Base-by-base conservation (phyloP, 2,797 vertebrate species). In the Apodemus agrarius region DNA sequence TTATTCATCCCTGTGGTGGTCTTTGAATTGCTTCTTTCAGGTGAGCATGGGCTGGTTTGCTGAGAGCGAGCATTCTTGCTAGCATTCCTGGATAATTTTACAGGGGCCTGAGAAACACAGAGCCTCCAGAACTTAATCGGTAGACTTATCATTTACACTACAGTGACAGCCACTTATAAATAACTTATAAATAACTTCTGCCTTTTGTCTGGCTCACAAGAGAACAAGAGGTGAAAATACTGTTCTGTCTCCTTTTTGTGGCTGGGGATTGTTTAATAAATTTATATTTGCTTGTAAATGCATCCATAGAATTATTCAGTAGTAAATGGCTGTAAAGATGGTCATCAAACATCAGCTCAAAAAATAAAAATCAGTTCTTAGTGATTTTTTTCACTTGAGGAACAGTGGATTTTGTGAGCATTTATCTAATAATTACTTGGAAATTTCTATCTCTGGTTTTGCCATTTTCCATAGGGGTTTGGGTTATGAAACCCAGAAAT, bases 391-490 rank as follows among this genome's bases (percentile, higher is more conserved):
- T 95, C 81, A 61, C 52, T 88, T 93, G 80, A 85, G 87, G 78
- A 96, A 80, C 78, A 94, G 69, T 59, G 59, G 59, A 54, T 85
- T 37, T 74, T 67, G 24, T 85, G 57, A 82, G 83, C 4, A 22
- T 84, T 57, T 83, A 76, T 67, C 14, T 92, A 82, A 78, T 91
- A 95, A 92, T 92, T 94, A 80, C n/a, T 94, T 91, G 94, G 91
- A 94, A 97, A 95, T 88, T 46, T 91, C 93, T 91, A 13, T 87
- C 89, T 90, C 37, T 97, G 43, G 1, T 78, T 54, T 57, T n/a
- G 37, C 37, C 83, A 96, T 67, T 97, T 91, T 81, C 67, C 90
- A n/a, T 80, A 83, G 57, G 13, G 31, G 90, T 54, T 26, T 88
- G 43, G 52, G 57, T 49, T 87, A 26, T 93, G 85, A 95, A 93